These are phyloP conservation scores for Parus major DNA, from an alignment of 2,113 vertebrate genomes.

Conservation along the genomic window DNA sequence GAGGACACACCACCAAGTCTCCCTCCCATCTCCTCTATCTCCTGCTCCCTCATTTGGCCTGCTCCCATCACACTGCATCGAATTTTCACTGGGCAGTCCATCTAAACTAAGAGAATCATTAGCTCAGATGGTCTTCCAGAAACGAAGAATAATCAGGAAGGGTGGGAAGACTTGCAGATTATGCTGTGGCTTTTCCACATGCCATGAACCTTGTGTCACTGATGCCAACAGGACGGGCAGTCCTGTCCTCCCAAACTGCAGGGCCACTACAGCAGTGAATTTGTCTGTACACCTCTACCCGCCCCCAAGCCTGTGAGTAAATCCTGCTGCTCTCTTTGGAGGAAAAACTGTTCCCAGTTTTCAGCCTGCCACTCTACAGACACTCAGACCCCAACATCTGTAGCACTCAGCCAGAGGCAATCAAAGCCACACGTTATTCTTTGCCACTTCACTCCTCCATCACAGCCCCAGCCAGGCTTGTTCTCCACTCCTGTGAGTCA, in stretches of 20 bases:
- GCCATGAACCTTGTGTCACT: background rate
- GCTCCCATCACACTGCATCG: background rate
- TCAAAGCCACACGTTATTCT: conserved; percentile 25
- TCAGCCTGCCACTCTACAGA: background rate
- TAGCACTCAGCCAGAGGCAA: background rate
- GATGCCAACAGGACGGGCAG: background rate
- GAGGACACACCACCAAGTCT: background rate
- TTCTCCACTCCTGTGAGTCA: background rate
- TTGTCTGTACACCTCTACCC: background rate
- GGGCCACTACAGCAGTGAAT: background rate
- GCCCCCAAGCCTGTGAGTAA: background rate
- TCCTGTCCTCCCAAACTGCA: background rate
- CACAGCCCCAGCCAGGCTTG: background rate
- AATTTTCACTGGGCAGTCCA: background rate
- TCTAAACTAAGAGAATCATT: background rate
- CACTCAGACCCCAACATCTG: background rate
- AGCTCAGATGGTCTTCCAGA: background rate
- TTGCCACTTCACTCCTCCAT: conserved; percentile 20
- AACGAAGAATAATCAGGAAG: background rate
- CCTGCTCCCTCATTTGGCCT: background rate
- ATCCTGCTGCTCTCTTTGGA: background rate
- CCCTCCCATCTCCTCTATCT: background rate
- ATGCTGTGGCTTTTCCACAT: background rate
- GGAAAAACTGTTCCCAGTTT: background rate
- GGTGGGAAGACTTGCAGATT: background rate